Evolutionary conservation across 2,113 vertebrate species (phyloP).

Genomic region (Parotia lawesii): DNA sequence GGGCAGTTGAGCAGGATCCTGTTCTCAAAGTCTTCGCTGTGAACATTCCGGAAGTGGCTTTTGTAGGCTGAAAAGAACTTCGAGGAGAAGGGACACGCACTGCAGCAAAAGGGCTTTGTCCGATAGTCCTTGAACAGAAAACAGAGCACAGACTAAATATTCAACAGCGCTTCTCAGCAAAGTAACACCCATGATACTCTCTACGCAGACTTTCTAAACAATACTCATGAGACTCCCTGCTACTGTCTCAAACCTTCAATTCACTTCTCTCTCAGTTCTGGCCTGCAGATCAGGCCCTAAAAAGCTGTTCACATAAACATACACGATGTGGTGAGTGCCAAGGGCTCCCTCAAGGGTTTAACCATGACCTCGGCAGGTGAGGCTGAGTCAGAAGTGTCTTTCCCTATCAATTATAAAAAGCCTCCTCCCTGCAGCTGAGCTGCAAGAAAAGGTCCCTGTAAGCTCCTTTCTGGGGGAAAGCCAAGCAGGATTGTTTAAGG

Average conservation of each 20-base stretch:
- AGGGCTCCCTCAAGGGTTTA: neutral
- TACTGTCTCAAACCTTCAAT: neutral
- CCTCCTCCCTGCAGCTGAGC: neutral
- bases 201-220: neutral
- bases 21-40: constrained; percentile 98
- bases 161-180: neutral
- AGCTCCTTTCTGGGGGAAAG: neutral
- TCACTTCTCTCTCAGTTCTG: neutral
- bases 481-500: neutral
- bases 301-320: neutral
- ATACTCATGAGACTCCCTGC: neutral
- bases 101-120: constrained; percentile 98
- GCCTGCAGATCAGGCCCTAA: neutral
- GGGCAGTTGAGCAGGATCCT: constrained; percentile 98
- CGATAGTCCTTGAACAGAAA: constrained; percentile 88
- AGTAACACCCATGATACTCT: neutral
- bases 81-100: constrained; percentile 96
- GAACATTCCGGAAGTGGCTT: constrained; percentile 98
- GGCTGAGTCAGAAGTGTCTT: neutral
- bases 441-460: neutral
- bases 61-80: constrained; percentile 99
- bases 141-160: constrained; percentile 49
- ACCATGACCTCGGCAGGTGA: neutral
- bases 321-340: neutral
- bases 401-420: neutral